These are phyloP conservation scores for Chionoecetes opilio DNA, from an alignment of 1,140 invertebrate genomes.

Conservation along the genomic window DNA sequence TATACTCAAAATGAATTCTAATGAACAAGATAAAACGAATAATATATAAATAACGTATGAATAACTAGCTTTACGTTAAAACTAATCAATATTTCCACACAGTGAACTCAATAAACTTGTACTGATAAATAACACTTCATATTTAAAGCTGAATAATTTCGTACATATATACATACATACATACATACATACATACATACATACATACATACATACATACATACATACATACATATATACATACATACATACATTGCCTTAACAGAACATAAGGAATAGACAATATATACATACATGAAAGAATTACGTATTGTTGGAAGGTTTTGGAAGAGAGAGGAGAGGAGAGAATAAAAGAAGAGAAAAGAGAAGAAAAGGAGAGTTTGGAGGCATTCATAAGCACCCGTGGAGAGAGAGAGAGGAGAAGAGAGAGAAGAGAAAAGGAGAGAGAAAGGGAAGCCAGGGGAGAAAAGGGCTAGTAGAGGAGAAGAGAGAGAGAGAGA, in stretches of 20 bases:
- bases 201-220: slow-evolving; percentile 17
- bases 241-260: slow-evolving; percentile 16
- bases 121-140: too few relatives aligned
- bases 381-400: not conserved
- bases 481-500: not conserved
- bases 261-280: not conserved
- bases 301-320: not conserved
- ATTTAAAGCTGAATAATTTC: too few relatives aligned
- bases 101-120: too few relatives aligned
- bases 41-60: too few relatives aligned
- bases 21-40: too few relatives aligned
- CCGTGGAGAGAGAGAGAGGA: not conserved
- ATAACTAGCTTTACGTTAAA: too few relatives aligned
- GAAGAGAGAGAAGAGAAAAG: not conserved
- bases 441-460: not conserved
- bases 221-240: slow-evolving; percentile 32
- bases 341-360: not conserved
- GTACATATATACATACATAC: slow-evolving; percentile 28
- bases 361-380: not conserved
- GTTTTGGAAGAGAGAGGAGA: not conserved
- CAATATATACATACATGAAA: not conserved
- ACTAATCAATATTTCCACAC: too few relatives aligned
- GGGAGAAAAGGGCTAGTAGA: not conserved
- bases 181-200: not conserved
- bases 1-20: too few relatives aligned